Evolutionary conservation across 2,888 invertebrate species (phyloP).

Genomic region (Ophioninae sp.): DNA sequence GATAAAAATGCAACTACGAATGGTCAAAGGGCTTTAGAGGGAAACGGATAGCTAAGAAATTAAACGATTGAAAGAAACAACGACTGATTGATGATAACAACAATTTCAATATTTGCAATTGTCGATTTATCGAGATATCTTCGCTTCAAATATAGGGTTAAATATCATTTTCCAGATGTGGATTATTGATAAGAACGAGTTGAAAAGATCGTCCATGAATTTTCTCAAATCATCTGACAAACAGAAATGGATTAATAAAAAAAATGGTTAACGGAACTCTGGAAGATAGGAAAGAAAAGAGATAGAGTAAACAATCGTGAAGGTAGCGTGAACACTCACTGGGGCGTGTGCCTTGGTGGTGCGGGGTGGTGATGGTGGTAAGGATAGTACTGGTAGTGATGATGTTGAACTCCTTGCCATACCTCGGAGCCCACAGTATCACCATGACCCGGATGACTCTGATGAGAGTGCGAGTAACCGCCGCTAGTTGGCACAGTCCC

Average conservation of each 20-base stretch:
- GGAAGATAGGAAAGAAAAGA: conserved; percentile 6
- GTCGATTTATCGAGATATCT: too few relatives aligned
- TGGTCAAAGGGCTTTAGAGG: neutral
- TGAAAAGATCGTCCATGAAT: too few relatives aligned
- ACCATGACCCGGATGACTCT: conserved; percentile 78
- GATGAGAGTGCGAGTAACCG: conserved; percentile 77
- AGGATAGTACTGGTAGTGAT: conserved; percentile 86
- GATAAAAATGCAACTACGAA: neutral
- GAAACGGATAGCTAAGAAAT: neutral
- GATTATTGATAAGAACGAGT: too few relatives aligned
- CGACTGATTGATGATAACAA: neutral
- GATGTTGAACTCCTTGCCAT: conserved; percentile 83
- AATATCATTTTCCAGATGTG: too few relatives aligned
- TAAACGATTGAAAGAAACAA: neutral
- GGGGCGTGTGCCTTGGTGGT: conserved; percentile 82
- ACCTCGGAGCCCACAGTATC: conserved; percentile 83
- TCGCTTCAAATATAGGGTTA: too few relatives aligned
- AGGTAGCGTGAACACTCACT: conserved; percentile 83
- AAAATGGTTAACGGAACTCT: neutral
- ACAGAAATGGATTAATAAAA: neutral
- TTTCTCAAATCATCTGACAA: neutral
- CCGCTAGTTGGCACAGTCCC: conserved; percentile 70
- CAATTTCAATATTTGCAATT: too few relatives aligned
- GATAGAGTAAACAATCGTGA: conserved; percentile 72
- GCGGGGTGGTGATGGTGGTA: conserved; percentile 84